A percentile compares a stretch with the other conserved stretches of the same genome.
Conservation (phyloP, 2,797 vertebrate species). For the Momotus momota region DNA sequence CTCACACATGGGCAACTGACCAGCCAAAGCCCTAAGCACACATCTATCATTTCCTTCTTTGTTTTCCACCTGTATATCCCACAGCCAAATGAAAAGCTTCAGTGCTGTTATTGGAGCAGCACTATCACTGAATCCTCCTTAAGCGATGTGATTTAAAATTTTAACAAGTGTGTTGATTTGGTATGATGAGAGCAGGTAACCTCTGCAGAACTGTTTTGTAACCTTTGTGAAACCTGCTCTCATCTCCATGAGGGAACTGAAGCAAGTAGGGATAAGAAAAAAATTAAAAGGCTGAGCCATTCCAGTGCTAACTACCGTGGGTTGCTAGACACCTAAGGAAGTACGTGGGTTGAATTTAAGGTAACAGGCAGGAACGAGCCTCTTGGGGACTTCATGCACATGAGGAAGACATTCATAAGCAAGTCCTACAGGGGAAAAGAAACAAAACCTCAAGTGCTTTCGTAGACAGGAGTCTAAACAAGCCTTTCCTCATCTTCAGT, state of each 20-base stretch:
- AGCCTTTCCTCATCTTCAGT: not conserved
- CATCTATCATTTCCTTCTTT: not conserved
- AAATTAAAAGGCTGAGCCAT: not conserved
- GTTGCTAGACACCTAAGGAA: not conserved
- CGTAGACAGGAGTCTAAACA: not conserved
- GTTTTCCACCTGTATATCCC: not conserved
- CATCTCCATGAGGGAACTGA: not conserved
- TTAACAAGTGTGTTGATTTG: not conserved
- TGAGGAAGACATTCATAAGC: not conserved
- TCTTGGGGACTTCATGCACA: not conserved
- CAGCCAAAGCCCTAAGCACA: not conserved
- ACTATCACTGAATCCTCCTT: not conserved
- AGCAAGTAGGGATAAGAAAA: not conserved
- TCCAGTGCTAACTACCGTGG: not conserved
- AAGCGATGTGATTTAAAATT: not conserved
- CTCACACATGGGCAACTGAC: not conserved
- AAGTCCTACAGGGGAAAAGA: not conserved
- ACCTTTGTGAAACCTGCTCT: not conserved
- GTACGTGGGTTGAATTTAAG: fast-evolving
- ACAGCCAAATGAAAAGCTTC: not conserved
- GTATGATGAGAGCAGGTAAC: not conserved
- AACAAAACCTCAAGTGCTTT: not conserved
- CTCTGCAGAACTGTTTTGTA: not conserved
- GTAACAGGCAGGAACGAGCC: not conserved
- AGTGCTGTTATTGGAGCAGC: not conserved